phyloP scores from a whole-genome alignment of 1,140 invertebrate genomes.

The Drosophila repleta region DNA sequence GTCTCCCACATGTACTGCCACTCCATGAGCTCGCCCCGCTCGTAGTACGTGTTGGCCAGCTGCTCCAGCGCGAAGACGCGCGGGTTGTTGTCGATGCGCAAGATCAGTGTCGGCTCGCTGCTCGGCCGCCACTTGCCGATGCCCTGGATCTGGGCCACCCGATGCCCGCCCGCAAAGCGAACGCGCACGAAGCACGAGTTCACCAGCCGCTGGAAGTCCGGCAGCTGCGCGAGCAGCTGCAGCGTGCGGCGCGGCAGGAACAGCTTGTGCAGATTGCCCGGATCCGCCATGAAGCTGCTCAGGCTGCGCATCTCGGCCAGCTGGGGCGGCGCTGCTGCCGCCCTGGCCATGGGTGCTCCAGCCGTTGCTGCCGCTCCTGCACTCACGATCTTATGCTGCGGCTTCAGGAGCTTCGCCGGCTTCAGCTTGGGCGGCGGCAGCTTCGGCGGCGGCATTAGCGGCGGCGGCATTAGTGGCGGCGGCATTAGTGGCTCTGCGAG shows the following conservation, averaged over 20 bases:
- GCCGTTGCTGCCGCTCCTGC: not conserved
- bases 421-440: not conserved
- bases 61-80: constrained; percentile 13
- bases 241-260: constrained; percentile 22
- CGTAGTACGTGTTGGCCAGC: constrained; percentile 25
- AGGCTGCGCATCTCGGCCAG: not conserved
- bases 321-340: not conserved
- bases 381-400: not conserved
- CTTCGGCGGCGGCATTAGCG: no score
- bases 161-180: not conserved
- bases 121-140: constrained; percentile 9
- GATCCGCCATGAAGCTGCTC: constrained; percentile 17
- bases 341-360: no score
- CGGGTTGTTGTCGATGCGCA: constrained; percentile 26
- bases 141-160: constrained; percentile 27
- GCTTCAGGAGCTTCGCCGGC: not conserved
- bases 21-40: constrained; percentile 12
- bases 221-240: constrained; percentile 11
- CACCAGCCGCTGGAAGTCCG: constrained; percentile 30
- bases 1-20: constrained; percentile 19
- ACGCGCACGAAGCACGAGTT: constrained; percentile 31
- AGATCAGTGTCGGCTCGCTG: constrained; percentile 4
- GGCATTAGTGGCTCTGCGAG: no score
- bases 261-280: constrained; percentile 27
- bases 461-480: no score